Evolutionary conservation across 2,113 vertebrate genomes (phyloP).

Genomic region (Sander lucioperca): DNA sequence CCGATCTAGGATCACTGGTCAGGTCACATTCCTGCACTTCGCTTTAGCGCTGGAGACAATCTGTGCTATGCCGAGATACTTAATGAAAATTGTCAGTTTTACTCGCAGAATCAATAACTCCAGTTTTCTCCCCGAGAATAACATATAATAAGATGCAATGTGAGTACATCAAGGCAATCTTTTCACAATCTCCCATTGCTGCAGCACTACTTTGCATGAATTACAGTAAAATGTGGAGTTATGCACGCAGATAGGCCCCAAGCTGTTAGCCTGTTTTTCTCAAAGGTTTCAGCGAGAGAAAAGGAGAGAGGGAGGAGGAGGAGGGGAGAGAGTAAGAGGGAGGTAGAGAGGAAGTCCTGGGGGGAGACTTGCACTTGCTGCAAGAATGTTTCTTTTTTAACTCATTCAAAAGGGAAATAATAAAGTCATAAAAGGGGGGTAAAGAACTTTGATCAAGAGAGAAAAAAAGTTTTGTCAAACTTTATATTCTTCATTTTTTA

Average conservation of each 20-base stretch:
- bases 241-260: conserved; percentile 72
- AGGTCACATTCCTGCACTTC: conserved; percentile 30
- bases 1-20: conserved; percentile 51
- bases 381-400: conserved; percentile 64
- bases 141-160: conserved; percentile 74
- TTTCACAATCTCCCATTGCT: conserved; percentile 68
- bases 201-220: conserved; percentile 77
- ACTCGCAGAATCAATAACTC: conserved; percentile 72
- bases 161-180: conserved; percentile 75
- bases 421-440: conserved; percentile 62
- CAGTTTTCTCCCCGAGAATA: conserved; percentile 61
- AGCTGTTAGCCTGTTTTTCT: conserved; percentile 80
- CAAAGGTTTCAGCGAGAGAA: conserved; percentile 71
- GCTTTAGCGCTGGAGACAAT: conserved; percentile 34
- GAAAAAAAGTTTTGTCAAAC: conserved; percentile 82
- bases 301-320: conserved; percentile 32
- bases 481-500: conserved; percentile 84
- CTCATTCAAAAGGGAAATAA: conserved; percentile 68
- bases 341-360: conserved; percentile 62
- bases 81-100: conserved; percentile 74
- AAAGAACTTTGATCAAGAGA: conserved; percentile 72
- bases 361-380: conserved; percentile 63
- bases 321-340: conserved; percentile 20
- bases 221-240: conserved; percentile 78
- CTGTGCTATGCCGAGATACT: conserved; percentile 29